These are phyloP conservation scores for Unio delphinus DNA, from an alignment of 2,888 invertebrate species.

Conservation along the genomic window DNA sequence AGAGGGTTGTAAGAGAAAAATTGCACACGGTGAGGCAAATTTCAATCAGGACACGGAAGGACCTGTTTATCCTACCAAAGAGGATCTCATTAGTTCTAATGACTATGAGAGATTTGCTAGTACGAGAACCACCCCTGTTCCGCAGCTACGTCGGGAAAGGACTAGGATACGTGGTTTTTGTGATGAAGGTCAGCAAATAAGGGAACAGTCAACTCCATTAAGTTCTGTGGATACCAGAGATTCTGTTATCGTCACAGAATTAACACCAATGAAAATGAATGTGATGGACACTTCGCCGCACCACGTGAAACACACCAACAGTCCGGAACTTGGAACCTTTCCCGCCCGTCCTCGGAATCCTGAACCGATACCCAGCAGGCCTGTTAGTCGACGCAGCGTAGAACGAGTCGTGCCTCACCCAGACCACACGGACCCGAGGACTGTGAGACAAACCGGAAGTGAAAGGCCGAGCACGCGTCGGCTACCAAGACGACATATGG, in stretches of 20 bases:
- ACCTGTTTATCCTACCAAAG: slow-evolving; percentile 6
- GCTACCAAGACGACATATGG: slow-evolving; percentile 30
- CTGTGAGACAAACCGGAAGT: too few species aligned
- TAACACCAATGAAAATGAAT: too few species aligned
- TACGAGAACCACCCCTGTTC: slow-evolving; percentile 11
- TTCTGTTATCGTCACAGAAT: too few species aligned
- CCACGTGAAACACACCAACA: too few species aligned
- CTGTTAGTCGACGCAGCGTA: slow-evolving; percentile 24
- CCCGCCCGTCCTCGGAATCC: slow-evolving; percentile 11
- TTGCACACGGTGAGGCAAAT: slow-evolving; percentile 27
- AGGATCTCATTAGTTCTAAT: slow-evolving; percentile 7
- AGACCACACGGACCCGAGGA: too few species aligned
- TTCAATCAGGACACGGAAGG: slow-evolving; percentile 16
- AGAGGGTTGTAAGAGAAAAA: slow-evolving; percentile 25
- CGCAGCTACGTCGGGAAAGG: slow-evolving; percentile 1
- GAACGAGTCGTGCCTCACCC: slow-evolving; percentile 11
- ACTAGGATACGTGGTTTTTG: slow-evolving; percentile 28
- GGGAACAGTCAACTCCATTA: background rate
- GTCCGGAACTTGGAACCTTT: too few species aligned
- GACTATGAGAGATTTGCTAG: slow-evolving; percentile 32
- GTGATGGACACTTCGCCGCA: too few species aligned
- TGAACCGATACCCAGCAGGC: slow-evolving; percentile 26
- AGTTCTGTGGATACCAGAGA: too few species aligned
- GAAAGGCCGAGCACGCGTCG: slow-evolving; percentile 14
- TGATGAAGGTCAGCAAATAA: slow-evolving; percentile 14